Conservation (phyloP, 2,797 vertebrate genomes). For the Phrynocephalus guinanensis region DNA sequence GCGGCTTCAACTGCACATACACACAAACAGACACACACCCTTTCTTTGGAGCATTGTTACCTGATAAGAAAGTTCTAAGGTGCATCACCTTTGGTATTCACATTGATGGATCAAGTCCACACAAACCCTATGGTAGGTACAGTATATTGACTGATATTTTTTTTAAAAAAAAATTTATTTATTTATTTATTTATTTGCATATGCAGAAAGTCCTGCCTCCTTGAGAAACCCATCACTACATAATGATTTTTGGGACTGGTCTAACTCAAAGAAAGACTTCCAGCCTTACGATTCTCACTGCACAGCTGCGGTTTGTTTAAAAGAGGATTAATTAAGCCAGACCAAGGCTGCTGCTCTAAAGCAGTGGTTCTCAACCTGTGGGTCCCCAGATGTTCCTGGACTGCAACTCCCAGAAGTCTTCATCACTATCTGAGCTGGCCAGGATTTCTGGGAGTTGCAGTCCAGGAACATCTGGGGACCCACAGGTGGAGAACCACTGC, state of each 20-base stretch:
- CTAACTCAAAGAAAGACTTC: background rate
- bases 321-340: background rate
- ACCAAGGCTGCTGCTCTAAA: background rate
- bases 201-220: background rate
- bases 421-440: too few species aligned
- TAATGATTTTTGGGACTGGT: background rate
- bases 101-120: background rate
- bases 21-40: background rate
- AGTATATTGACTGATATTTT: background rate
- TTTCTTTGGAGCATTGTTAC: too few species aligned
- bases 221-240: background rate
- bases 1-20: background rate
- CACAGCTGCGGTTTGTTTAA: background rate
- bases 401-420: too few species aligned
- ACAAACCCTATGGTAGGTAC: too few species aligned
- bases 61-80: background rate
- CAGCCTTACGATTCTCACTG: background rate
- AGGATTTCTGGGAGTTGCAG: too few species aligned
- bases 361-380: too few species aligned
- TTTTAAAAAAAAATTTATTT: too few species aligned
- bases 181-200: too few species aligned
- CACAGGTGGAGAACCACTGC: too few species aligned
- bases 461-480: too few species aligned
- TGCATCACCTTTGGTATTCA: background rate
- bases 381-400: too few species aligned